Evolutionary conservation across 2,797 vertebrate genomes (phyloP).

Genomic region (Semaprochilodus insignis): DNA sequence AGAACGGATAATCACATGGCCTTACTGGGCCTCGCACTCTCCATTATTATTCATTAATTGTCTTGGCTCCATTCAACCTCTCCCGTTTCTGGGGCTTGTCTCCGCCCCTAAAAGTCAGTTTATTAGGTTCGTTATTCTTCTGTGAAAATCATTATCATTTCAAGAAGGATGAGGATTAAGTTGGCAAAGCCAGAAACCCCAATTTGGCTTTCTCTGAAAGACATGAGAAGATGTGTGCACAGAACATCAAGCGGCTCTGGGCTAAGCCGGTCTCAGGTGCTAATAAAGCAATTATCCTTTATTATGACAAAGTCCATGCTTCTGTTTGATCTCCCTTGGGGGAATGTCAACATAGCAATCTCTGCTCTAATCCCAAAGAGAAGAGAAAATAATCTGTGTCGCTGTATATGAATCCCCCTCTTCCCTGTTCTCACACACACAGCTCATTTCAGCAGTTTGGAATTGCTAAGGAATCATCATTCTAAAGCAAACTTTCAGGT

Average conservation of each 20-base stretch:
- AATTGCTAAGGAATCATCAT: neutral
- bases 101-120: slow-evolving; percentile 53
- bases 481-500: neutral
- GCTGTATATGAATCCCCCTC: slow-evolving; percentile 25
- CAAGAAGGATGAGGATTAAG: slow-evolving; percentile 42
- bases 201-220: slow-evolving; percentile 34
- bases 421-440: slow-evolving; percentile 5
- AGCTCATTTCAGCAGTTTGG: neutral
- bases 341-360: slow-evolving; percentile 37
- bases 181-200: slow-evolving; percentile 47
- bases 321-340: slow-evolving; percentile 35
- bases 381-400: slow-evolving; percentile 44
- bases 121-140: slow-evolving; percentile 60
- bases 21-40: slow-evolving; percentile 62
- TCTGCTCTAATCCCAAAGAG: slow-evolving; percentile 29
- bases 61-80: slow-evolving; percentile 58
- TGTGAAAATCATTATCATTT: slow-evolving; percentile 61
- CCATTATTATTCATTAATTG: slow-evolving; percentile 60
- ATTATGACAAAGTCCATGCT: slow-evolving; percentile 37
- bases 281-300: slow-evolving; percentile 54
- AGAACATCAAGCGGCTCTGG: slow-evolving; percentile 7
- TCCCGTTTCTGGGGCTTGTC: slow-evolving; percentile 47
- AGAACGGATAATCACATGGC: slow-evolving; percentile 58
- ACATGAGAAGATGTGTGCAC: slow-evolving; percentile 23
- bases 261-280: slow-evolving; percentile 40